Base-by-base conservation (phyloP, 2,113 vertebrate genomes). In the Hyla sarda region DNA sequence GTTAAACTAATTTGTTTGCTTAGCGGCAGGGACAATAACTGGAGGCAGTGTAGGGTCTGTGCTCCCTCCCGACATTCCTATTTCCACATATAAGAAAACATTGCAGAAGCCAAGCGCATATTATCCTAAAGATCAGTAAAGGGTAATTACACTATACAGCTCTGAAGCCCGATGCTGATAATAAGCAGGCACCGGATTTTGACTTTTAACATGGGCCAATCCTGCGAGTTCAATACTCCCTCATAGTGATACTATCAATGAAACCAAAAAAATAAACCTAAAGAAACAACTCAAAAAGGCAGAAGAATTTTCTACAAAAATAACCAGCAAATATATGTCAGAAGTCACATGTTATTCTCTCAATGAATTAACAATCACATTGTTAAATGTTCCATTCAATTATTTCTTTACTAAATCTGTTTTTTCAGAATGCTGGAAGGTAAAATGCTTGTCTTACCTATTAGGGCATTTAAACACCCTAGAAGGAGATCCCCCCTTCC, bases 1-100 rank as follows among this genome's bases (percentile, higher is more conserved):
- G 82, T 84, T 72, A 83, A 83, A 60, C 82, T 74, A 58, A 76
- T 84, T 75, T 76, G 82, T 84, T 84, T 76, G 75, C 71, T 76
- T 84, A 84, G 71, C 41, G 60, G 82, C 37, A 65, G 82, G 71
- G 54, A 84, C 82, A 76, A 84, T 76, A 76, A 76, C 72, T 47
- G 37, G 21, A 62, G 73, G 82, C 71, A 58, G 80, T 23, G 72
- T 41, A 60, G 54, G 73, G 72, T 28, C 72, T 23, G 37, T 17
- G 11, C 41, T 45, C 30, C 23, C 78, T 60, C 56, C 56, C 56
- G n/a, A 62, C 37, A 65, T 60, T 74, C 56, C 54, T 10, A 28
- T 34, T 62, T 62, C 28, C 67, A 60, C 58, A 56, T 84, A 62
- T 60, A 37, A 62, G 72, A 84, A 45, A 84, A 84, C 54, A 76